Evolutionary conservation across 2,113 vertebrate genomes (phyloP).

Genomic region (Capreolus pygargus): DNA sequence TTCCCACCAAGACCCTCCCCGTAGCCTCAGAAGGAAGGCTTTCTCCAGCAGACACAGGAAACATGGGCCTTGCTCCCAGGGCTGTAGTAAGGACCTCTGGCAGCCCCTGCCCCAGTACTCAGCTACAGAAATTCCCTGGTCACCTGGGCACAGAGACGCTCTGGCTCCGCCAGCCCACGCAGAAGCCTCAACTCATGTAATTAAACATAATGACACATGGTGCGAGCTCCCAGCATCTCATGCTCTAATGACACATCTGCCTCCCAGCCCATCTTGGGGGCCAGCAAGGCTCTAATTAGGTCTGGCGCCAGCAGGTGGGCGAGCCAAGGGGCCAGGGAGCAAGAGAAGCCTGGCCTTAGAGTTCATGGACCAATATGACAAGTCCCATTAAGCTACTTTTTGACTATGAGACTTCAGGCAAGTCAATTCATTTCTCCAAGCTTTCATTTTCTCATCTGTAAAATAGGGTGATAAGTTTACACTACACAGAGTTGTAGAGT

Average conservation of each 20-base stretch:
- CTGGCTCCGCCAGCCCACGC: conserved; percentile 58
- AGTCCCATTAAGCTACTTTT: not conserved
- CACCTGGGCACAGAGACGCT: not conserved
- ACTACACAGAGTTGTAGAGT: not conserved
- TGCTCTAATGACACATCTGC: not conserved
- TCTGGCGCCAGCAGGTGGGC: conserved; percentile 23
- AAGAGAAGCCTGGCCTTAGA: not conserved
- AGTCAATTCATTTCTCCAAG: not conserved
- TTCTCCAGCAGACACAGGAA: not conserved
- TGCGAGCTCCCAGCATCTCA: not conserved
- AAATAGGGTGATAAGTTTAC: not conserved
- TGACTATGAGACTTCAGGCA: not conserved
- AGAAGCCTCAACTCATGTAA: conserved; percentile 53
- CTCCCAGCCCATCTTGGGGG: not conserved
- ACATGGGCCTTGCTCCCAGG: not conserved
- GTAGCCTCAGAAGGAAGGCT: not conserved
- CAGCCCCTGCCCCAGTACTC: not conserved
- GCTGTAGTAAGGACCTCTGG: not conserved
- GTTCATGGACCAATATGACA: not conserved
- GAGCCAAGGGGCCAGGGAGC: not conserved
- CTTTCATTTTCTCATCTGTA: not conserved
- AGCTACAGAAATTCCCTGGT: not conserved
- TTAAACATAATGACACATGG: conserved; percentile 62
- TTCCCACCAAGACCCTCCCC: not conserved
- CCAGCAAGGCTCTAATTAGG: conserved; percentile 38